These are phyloP conservation scores for Plutella xylostella DNA, from an alignment of 2,888 invertebrate genomes.

Conservation along the genomic window DNA sequence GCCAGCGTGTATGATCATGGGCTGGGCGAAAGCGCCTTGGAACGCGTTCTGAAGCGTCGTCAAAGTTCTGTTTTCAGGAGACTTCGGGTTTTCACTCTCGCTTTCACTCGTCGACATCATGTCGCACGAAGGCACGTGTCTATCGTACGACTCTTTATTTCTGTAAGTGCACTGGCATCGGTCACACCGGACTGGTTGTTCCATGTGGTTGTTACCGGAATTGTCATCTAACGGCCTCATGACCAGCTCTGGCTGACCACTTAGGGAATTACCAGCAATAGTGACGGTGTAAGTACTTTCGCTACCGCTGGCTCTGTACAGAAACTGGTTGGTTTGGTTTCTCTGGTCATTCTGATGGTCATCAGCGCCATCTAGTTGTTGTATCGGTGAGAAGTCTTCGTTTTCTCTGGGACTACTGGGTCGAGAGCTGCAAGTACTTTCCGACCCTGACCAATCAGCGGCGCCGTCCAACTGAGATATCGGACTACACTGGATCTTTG, in stretches of 20 bases:
- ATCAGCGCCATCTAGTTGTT: slow-evolving; percentile 78
- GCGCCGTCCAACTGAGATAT: slow-evolving; percentile 79
- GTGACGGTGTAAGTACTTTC: slow-evolving; percentile 62
- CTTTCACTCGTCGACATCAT: slow-evolving; percentile 85
- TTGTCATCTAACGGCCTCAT: slow-evolving; percentile 58
- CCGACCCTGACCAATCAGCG: slow-evolving; percentile 74
- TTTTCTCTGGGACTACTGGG: slow-evolving; percentile 49
- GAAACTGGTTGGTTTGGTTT: slow-evolving; percentile 50
- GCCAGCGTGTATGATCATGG: slow-evolving; percentile 60
- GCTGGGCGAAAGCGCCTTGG: slow-evolving; percentile 61
- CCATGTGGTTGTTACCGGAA: slow-evolving; percentile 53
- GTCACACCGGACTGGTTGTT: slow-evolving; percentile 86
- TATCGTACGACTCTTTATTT: slow-evolving; percentile 83
- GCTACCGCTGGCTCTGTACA: slow-evolving; percentile 58
- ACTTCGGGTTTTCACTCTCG: slow-evolving; percentile 77
- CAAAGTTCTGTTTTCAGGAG: slow-evolving; percentile 63
- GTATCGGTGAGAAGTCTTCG: slow-evolving; percentile 63
- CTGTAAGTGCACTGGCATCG: slow-evolving; percentile 89
- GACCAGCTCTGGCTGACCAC: slow-evolving; percentile 57
- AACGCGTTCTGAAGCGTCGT: slow-evolving; percentile 64
- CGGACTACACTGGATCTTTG: slow-evolving; percentile 65
- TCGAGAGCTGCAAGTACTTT: slow-evolving; percentile 58
- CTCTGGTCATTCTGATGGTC: slow-evolving; percentile 62
- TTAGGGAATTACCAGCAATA: slow-evolving; percentile 61
- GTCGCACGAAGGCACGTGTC: slow-evolving; percentile 83